Conservation (phyloP, 2,797 vertebrate genomes). For the Staurois parvus region DNA sequence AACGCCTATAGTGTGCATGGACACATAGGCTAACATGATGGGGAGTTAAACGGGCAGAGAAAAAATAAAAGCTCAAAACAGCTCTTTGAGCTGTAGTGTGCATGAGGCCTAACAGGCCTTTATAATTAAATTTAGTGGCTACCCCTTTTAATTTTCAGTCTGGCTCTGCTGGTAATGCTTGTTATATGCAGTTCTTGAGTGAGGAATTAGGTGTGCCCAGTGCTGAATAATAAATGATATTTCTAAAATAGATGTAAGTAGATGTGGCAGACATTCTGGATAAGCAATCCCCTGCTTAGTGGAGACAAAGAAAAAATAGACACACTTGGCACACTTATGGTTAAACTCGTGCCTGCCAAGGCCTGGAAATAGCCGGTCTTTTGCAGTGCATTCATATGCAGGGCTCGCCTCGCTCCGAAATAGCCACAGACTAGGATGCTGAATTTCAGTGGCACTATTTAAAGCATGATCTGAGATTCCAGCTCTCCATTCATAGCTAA, state of each 20-base stretch:
- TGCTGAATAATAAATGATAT: too few relatives aligned
- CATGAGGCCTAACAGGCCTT: too few relatives aligned
- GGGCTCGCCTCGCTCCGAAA: conserved; percentile 46
- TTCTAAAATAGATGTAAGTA: not conserved
- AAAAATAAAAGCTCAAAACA: too few relatives aligned
- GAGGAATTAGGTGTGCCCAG: too few relatives aligned
- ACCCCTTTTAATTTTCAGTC: too few relatives aligned
- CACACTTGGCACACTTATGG: not conserved
- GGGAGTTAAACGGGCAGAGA: too few relatives aligned
- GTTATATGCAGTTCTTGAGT: too few relatives aligned
- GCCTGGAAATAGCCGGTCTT: conserved; percentile 49
- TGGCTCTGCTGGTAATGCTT: too few relatives aligned
- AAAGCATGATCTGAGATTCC: conserved; percentile 45
- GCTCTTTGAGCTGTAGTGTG: too few relatives aligned
- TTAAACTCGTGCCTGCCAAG: not conserved
- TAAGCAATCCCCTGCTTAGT: not conserved
- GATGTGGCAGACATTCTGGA: not conserved
- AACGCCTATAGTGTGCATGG: too few relatives aligned
- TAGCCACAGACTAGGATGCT: conserved; percentile 41
- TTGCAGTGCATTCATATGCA: conserved; percentile 35
- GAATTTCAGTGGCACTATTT: conserved; percentile 46
- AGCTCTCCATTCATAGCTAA: conserved; percentile 34
- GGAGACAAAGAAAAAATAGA: not conserved
- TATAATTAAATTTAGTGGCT: too few relatives aligned
- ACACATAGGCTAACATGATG: too few relatives aligned